phyloP scores from a whole-genome alignment of 2,888 invertebrate genomes.

The Disparrhopalites patrizii region DNA sequence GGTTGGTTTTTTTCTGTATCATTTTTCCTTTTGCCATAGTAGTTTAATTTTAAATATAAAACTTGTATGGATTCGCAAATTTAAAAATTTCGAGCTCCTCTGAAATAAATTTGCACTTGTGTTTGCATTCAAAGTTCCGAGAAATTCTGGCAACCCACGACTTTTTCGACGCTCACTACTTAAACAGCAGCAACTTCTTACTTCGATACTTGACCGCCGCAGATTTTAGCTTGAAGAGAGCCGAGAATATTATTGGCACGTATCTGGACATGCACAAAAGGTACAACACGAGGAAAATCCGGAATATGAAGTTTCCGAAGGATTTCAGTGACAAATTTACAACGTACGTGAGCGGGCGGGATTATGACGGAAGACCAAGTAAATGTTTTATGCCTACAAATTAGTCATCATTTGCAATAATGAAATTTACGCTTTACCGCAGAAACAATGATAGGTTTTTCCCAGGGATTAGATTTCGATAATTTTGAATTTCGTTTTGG shows the following conservation, averaged over 20 bases:
- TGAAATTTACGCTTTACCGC: background rate
- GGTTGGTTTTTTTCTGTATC: too few species aligned
- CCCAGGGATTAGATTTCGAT: background rate
- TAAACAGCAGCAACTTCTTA: slow-evolving; percentile 12
- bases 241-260: slow-evolving; percentile 5
- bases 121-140: slow-evolving; percentile 11
- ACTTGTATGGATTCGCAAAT: too few species aligned
- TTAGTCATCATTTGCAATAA: background rate
- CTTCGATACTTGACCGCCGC: slow-evolving; percentile 8
- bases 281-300: background rate
- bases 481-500: background rate
- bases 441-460: background rate
- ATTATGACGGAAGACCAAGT: slow-evolving; percentile 16
- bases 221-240: slow-evolving; percentile 12
- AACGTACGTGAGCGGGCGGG: slow-evolving; percentile 12
- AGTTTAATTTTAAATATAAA: too few species aligned
- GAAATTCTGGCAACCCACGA: background rate
- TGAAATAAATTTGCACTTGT: too few species aligned
- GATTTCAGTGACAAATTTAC: slow-evolving; percentile 17
- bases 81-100: too few species aligned
- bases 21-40: too few species aligned
- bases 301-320: slow-evolving; percentile 2
- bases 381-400: slow-evolving; percentile 8
- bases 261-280: slow-evolving; percentile 6
- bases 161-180: slow-evolving; percentile 6